These are phyloP conservation scores for Pogonocherus hispidulus DNA, from an alignment of 2,888 invertebrate species.

Conservation along the genomic window DNA sequence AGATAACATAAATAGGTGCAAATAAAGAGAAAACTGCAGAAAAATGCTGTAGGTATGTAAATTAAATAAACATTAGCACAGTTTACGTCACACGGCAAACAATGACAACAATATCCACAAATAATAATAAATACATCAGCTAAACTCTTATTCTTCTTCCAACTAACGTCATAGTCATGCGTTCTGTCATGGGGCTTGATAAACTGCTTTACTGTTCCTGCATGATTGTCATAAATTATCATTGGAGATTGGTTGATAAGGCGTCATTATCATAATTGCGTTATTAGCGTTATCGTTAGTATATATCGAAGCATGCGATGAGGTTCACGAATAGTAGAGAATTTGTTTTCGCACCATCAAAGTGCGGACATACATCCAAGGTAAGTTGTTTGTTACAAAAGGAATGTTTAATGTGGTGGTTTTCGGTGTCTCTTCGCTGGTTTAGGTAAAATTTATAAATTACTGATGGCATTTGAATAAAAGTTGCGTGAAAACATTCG, in stretches of 20 bases:
- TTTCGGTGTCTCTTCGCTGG: background rate
- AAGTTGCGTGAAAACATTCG: too few relatives aligned
- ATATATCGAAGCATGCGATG: background rate
- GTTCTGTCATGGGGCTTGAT: background rate
- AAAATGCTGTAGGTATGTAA: background rate
- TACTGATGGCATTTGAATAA: too few relatives aligned
- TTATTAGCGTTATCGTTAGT: background rate
- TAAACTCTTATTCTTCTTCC: background rate
- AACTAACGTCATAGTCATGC: background rate
- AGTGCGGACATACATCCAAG: too few relatives aligned
- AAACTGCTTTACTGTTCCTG: background rate
- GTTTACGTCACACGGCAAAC: background rate
- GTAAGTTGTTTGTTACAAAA: background rate
- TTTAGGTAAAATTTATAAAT: too few relatives aligned
- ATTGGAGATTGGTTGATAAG: background rate
- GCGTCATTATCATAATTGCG: background rate
- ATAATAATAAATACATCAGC: background rate
- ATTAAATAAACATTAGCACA: background rate
- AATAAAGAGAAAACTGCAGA: too few relatives aligned
- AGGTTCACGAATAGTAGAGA: background rate
- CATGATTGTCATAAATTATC: background rate
- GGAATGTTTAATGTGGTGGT: background rate
- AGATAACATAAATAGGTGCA: too few relatives aligned
- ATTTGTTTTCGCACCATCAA: background rate
- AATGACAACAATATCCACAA: background rate